Percentiles rank a stretch among this genome's conserved stretches.
phyloP scores from a whole-genome alignment of 2,888 invertebrate species.

The Chymomyza fuscimana region DNA sequence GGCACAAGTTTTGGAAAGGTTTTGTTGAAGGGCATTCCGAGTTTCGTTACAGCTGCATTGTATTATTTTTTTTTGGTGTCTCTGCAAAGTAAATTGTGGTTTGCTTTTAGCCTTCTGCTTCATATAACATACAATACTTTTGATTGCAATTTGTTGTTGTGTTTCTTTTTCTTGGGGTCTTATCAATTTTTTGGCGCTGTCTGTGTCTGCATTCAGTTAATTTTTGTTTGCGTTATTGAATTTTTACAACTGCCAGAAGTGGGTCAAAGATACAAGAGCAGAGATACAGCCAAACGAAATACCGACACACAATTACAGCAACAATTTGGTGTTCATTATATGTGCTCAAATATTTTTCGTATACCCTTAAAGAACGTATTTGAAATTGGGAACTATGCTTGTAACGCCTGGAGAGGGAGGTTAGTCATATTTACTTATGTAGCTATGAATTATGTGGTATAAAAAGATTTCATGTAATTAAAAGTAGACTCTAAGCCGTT shows the following conservation, averaged over 20 bases:
- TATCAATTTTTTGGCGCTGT: conserved; percentile 53
- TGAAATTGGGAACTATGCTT: not conserved
- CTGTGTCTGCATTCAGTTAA: conserved; percentile 59
- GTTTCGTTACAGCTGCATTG: conserved; percentile 1
- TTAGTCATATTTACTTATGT: too few relatives aligned
- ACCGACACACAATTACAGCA: conserved; percentile 10
- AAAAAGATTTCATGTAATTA: too few relatives aligned
- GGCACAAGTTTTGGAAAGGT: not conserved
- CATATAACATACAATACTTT: not conserved
- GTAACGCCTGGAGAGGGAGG: too few relatives aligned
- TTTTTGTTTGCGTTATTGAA: conserved; percentile 67
- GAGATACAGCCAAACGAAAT: conserved; percentile 23
- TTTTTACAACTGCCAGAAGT: conserved; percentile 66
- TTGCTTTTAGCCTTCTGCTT: not conserved
- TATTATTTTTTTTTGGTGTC: not conserved
- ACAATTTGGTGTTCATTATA: conserved; percentile 58
- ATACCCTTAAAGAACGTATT: not conserved
- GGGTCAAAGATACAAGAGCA: conserved; percentile 57
- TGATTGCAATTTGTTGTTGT: not conserved
- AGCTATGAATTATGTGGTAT: too few relatives aligned
- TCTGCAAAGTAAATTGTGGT: not conserved
- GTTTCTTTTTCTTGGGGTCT: conserved; percentile 35
- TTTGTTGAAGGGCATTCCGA: conserved; percentile 1
- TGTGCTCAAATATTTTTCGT: conserved; percentile 36
- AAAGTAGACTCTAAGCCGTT: too few relatives aligned